Evolutionary conservation across 2,113 vertebrate species (phyloP), one percentile per base, ranked within the genome.

Genomic region (Coregonus clupeaformis): DNA sequence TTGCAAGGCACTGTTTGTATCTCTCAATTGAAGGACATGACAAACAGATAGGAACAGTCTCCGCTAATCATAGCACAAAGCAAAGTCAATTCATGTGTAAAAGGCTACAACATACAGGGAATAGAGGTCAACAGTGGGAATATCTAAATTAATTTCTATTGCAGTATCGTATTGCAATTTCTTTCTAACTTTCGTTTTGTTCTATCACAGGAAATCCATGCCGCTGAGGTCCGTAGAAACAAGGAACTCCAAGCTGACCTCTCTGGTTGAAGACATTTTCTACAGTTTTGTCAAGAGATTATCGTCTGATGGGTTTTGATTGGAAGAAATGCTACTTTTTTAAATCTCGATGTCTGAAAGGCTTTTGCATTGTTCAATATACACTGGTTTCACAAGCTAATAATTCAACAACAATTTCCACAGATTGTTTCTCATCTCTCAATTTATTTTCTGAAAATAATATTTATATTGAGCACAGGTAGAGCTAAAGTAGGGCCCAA

Each of bases 141-240:
- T 22, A 6, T 66, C 18, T 2, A 42, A 29, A 25, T 29, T 0
- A 29, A 36, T 1, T 49, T 68, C 5, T 42, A 16, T 67, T 68
- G 4, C 11, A 2, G 2, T 6, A 0, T 11, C 5, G 25, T 0
- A 9, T 52, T 81, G 69, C 9, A 77, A 3, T 0, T 63, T 55
- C 29, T 73, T 71, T 14, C 0, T 77, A 64, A 0, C 12, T 1
- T 71, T 71, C 13, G 0, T 45, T 63, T 60, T 3, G 3, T 79
- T 16, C 87, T 74, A 70, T 69, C 62, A 36, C 90, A 97, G 95
- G 95, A 97, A 82, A 84, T 92, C 80, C 95, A 97, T 0, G 95
- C 95, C 0, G 93, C 93, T 0, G 94, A 94, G 57, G 96, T 96
- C 1, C 95, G 95, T 91, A 92, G 92, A 86, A 97, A 96, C 93